Percentiles rank a stretch among this genome's conserved stretches.
phyloP scores from a whole-genome alignment of 2,113 vertebrate genomes.

The Paraplagusia blochii region DNA sequence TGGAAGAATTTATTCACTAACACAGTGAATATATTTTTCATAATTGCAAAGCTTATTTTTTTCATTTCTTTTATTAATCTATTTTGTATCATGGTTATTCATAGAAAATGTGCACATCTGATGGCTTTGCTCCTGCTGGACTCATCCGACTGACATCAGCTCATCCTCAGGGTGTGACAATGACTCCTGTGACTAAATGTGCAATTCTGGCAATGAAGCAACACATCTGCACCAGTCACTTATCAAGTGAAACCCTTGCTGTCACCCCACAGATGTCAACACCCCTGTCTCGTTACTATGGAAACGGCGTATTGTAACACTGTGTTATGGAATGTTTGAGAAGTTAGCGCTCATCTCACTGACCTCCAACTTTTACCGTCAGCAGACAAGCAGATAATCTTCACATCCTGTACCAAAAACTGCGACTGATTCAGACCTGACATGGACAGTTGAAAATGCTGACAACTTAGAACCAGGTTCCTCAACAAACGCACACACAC shows the following conservation, averaged over 20 bases:
- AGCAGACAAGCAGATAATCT: constrained; percentile 38
- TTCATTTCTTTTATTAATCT: no score
- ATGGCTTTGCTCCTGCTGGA: constrained; percentile 3
- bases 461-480: constrained; percentile 39
- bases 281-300: constrained; percentile 49
- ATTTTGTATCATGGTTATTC: neutral
- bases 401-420: constrained; percentile 61
- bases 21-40: no score
- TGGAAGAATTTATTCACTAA: no score
- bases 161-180: constrained; percentile 32
- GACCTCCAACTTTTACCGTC: constrained; percentile 38
- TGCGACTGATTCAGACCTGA: constrained; percentile 47
- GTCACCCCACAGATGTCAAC: constrained; percentile 21
- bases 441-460: constrained; percentile 27
- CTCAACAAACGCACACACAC: constrained; percentile 25
- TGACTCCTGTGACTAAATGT: constrained; percentile 37
- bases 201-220: constrained; percentile 20
- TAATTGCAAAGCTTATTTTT: no score
- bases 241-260: constrained; percentile 20
- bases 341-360: constrained; percentile 21
- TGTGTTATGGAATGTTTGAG: constrained; percentile 64
- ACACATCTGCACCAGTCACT: neutral
- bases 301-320: constrained; percentile 48
- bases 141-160: constrained; percentile 7
- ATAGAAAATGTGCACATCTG: neutral